phyloP scores from a whole-genome alignment of 2,113 vertebrate species.

The Patagioenas fasciata region DNA sequence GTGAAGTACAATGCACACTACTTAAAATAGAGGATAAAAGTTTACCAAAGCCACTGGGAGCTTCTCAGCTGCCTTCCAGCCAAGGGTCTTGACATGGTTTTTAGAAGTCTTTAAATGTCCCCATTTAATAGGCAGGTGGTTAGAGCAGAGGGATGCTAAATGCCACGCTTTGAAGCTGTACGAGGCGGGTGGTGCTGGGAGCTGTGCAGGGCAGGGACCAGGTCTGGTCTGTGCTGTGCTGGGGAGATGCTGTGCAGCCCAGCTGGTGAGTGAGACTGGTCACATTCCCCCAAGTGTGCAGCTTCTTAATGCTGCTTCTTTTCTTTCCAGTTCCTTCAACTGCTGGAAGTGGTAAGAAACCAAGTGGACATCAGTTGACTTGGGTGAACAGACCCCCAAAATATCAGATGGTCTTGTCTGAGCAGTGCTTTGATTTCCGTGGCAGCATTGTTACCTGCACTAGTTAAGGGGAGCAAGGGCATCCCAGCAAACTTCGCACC shows the following conservation, averaged over 20 bases:
- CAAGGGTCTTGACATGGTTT: background rate
- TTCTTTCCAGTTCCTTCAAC: background rate
- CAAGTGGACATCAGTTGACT: background rate
- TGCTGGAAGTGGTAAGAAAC: background rate
- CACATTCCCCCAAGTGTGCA: rapidly evolving
- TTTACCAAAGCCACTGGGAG: background rate
- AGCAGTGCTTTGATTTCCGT: background rate
- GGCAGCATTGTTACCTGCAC: background rate
- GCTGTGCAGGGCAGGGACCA: rapidly evolving
- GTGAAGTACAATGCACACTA: background rate
- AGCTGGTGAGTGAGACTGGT: rapidly evolving
- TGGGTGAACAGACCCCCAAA: background rate
- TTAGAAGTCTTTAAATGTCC: background rate
- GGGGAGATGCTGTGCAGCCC: background rate
- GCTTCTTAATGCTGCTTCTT: background rate
- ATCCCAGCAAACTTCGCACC: background rate
- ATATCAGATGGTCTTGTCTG: background rate
- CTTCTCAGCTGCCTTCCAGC: background rate
- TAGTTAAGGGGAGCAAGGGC: background rate
- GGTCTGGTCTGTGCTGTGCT: background rate
- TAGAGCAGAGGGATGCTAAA: background rate
- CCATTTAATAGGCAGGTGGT: background rate
- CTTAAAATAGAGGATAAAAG: background rate
- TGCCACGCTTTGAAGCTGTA: background rate
- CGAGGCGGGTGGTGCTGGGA: background rate